Evolutionary conservation across 2,113 vertebrate species (phyloP).

Genomic region (Neodontobutis hainanensis): DNA sequence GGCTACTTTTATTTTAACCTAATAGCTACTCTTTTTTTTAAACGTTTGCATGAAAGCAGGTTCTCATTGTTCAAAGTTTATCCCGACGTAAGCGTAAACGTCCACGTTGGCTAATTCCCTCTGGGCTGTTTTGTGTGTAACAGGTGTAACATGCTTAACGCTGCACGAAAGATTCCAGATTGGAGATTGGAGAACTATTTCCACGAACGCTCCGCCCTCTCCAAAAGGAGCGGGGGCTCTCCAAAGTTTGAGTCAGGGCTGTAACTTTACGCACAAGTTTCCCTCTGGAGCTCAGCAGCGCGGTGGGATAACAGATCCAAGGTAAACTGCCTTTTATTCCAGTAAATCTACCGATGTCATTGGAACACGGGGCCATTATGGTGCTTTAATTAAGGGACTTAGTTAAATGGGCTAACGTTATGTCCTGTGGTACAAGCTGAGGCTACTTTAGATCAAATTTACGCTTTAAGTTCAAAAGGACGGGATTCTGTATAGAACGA

Average conservation of each 20-base stretch:
- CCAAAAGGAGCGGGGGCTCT: slow-evolving; percentile 35
- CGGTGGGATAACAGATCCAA: slow-evolving; percentile 31
- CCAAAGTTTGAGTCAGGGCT: slow-evolving; percentile 31
- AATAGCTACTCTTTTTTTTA: too few species aligned
- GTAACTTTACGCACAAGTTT: slow-evolving; percentile 65
- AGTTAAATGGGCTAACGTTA: neutral
- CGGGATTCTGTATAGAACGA: too few species aligned
- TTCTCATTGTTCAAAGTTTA: neutral
- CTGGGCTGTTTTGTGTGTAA: neutral
- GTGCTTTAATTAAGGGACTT: neutral
- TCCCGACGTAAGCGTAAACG: neutral
- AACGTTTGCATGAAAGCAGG: too few species aligned
- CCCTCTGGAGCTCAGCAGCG: slow-evolving; percentile 21
- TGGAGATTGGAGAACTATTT: slow-evolving; percentile 35
- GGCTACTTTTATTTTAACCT: too few species aligned
- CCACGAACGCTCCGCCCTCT: slow-evolving; percentile 56
- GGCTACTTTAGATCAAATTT: neutral
- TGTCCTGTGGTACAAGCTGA: neutral
- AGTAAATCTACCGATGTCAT: neutral
- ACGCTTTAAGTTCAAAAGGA: neutral
- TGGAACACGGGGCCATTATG: neutral
- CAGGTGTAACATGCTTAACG: neutral
- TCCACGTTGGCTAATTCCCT: slow-evolving; percentile 10
- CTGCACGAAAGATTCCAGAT: slow-evolving; percentile 16
- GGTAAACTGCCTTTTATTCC: slow-evolving; percentile 46